phyloP scores from a whole-genome alignment of 1,140 invertebrate genomes.

The Antheraea pernyi region DNA sequence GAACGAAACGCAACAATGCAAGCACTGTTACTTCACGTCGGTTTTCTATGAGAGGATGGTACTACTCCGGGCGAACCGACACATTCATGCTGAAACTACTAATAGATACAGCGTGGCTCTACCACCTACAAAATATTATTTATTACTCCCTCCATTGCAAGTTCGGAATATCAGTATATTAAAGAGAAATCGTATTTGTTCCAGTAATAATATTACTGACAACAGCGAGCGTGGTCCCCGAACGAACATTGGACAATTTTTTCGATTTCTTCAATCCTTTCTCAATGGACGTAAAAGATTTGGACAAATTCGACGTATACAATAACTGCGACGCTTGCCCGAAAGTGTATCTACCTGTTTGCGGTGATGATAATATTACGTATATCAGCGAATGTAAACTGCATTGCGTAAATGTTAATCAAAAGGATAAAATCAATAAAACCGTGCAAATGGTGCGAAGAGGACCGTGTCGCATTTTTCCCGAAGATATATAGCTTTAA shows the following conservation, averaged over 20 bases:
- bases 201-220: slow-evolving; percentile 5
- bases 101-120: too few relatives aligned
- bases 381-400: slow-evolving; percentile 23
- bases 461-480: slow-evolving; percentile 23
- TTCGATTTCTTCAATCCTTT: slow-evolving; percentile 14
- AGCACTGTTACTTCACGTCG: too few relatives aligned
- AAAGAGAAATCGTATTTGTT: background rate
- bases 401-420: slow-evolving; percentile 13
- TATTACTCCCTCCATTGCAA: too few relatives aligned
- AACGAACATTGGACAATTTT: background rate
- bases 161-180: background rate
- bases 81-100: too few relatives aligned
- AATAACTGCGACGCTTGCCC: slow-evolving; percentile 15
- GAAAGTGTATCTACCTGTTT: slow-evolving; percentile 19
- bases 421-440: background rate
- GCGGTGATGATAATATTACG: slow-evolving; percentile 18
- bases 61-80: too few relatives aligned
- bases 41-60: too few relatives aligned
- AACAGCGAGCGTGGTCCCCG: background rate
- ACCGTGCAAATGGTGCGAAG: slow-evolving; percentile 13
- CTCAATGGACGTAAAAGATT: slow-evolving; percentile 10
- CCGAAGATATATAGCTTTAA: slow-evolving; percentile 6
- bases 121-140: too few relatives aligned
- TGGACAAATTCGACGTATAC: slow-evolving; percentile 9
- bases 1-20: too few relatives aligned